Evolutionary conservation across 2,797 vertebrate species (phyloP).

Genomic region (Fratercula arctica): DNA sequence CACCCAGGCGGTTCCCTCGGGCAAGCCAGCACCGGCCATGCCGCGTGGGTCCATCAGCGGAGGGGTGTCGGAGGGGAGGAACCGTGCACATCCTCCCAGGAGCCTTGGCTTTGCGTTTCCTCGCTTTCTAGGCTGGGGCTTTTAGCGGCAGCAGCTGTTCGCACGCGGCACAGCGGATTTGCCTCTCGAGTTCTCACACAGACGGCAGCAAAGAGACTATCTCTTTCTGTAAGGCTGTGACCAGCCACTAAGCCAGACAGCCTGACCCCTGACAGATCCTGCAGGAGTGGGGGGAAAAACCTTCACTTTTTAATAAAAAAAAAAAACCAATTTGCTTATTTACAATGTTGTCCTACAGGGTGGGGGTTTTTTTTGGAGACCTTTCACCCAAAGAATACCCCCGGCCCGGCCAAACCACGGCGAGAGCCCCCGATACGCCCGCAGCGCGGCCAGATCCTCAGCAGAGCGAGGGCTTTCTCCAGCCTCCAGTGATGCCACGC

Average conservation of each 20-base stretch:
- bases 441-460: rapidly evolving
- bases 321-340: neutral
- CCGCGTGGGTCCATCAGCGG: neutral
- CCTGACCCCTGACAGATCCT: neutral
- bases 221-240: neutral
- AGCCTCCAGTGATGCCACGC: rapidly evolving
- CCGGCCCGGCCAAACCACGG: neutral
- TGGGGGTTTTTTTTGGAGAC: neutral
- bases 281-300: neutral
- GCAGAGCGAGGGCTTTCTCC: neutral
- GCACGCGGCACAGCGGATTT: rapidly evolving
- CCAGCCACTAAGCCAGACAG: neutral
- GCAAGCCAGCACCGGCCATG: too few species aligned
- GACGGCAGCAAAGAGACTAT: rapidly evolving
- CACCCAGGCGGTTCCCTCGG: rapidly evolving
- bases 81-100: neutral
- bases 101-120: neutral
- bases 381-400: neutral
- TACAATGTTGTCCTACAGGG: neutral
- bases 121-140: neutral
- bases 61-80: neutral
- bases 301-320: neutral
- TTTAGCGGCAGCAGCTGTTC: neutral
- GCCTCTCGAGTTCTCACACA: neutral
- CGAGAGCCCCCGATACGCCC: neutral